Conservation (phyloP, 2,888 invertebrate genomes). For the Caenorhabditis virilis region DNA sequence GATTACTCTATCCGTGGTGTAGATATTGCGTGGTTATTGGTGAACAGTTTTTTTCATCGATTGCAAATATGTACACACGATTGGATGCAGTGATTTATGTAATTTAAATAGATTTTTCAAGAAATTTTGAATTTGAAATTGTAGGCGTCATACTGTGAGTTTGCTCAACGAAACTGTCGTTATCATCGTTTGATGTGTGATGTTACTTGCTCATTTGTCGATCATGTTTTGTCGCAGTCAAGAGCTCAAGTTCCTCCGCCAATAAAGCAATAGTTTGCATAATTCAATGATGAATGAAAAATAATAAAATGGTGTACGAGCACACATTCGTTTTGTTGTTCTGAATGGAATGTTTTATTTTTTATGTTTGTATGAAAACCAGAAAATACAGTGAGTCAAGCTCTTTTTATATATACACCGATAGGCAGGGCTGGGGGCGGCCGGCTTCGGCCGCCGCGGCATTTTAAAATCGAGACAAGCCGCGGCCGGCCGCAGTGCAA, state of each 20-base stretch:
- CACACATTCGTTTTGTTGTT: too few relatives aligned
- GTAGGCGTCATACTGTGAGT: constrained; percentile 36
- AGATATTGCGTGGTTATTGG: constrained; percentile 16
- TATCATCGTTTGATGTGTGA: constrained; percentile 35
- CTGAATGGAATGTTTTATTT: too few relatives aligned
- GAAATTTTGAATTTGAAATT: background rate
- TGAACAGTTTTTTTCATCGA: constrained; percentile 19
- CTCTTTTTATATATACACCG: too few relatives aligned
- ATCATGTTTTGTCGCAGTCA: constrained; percentile 33
- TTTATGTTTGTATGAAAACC: too few relatives aligned
- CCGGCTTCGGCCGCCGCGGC: too few relatives aligned
- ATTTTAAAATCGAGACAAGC: too few relatives aligned
- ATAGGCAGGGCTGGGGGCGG: too few relatives aligned
- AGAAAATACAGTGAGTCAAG: too few relatives aligned
- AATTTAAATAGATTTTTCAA: background rate
- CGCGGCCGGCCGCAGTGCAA: too few relatives aligned
- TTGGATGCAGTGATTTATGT: constrained; percentile 28
- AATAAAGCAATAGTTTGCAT: background rate
- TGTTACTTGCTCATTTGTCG: constrained; percentile 37
- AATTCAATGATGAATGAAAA: background rate
- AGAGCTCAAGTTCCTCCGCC: constrained; percentile 13
- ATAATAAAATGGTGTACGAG: too few relatives aligned
- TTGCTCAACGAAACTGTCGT: constrained; percentile 29
- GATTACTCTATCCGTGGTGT: constrained; percentile 29
- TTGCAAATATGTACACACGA: constrained; percentile 28